Evolutionary conservation across 1,140 invertebrate species (phyloP).

Genomic region (Pomacea maculata): DNA sequence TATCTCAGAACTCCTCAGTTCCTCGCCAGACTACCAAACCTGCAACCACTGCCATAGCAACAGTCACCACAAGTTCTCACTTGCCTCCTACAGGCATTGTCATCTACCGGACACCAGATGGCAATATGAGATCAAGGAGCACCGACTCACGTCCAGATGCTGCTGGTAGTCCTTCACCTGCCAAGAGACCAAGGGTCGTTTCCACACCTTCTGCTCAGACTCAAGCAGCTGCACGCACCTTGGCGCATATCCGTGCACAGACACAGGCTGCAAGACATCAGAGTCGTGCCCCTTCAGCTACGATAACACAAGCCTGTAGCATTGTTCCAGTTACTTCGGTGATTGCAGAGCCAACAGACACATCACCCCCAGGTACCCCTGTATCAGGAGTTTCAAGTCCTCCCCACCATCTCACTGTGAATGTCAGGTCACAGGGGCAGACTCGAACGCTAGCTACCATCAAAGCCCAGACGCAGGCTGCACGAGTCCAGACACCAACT

Average conservation of each 20-base stretch:
- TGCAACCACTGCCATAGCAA: conserved; percentile 6
- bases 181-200: conserved; percentile 28
- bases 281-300: conserved; percentile 7
- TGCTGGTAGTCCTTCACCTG: conserved; percentile 16
- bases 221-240: conserved; percentile 46
- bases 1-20: conserved; percentile 2
- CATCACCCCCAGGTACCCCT: background rate
- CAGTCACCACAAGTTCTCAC: conserved; percentile 4
- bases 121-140: conserved; percentile 12
- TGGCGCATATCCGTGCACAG: conserved; percentile 55
- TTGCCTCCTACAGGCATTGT: conserved; percentile 11
- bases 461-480: conserved; percentile 58
- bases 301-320: background rate
- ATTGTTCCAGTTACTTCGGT: no score
- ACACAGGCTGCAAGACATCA: conserved; percentile 44
- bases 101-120: conserved; percentile 19
- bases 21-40: conserved; percentile 7
- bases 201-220: conserved; percentile 24
- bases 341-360: background rate
- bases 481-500: conserved; percentile 30
- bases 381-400: conserved; percentile 12
- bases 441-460: conserved; percentile 62
- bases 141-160: conserved; percentile 15
- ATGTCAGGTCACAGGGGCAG: conserved; percentile 37
- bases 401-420: conserved; percentile 24